phyloP scores from a whole-genome alignment of 1,140 invertebrate genomes.

The Apis cerana region DNA sequence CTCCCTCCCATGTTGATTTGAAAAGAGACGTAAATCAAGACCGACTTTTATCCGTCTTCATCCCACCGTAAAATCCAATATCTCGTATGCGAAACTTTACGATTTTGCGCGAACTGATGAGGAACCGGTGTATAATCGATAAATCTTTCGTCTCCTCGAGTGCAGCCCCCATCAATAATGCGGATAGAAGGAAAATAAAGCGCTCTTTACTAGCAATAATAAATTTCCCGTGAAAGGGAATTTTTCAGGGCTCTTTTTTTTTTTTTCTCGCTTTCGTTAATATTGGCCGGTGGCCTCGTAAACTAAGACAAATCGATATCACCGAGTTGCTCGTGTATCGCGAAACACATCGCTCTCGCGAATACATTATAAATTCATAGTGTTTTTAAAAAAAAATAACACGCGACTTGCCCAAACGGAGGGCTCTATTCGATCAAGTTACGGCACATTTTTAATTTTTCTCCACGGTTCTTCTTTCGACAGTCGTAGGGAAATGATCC shows the following conservation, averaged over 20 bases:
- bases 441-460: background rate
- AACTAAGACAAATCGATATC: conserved; percentile 36
- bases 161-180: background rate
- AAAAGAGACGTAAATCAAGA: conserved; percentile 8
- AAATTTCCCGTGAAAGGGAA: conserved; percentile 18
- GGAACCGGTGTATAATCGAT: conserved; percentile 18
- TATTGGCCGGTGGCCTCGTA: conserved; percentile 18
- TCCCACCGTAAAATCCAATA: conserved; percentile 18
- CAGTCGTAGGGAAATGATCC: background rate
- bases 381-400: background rate
- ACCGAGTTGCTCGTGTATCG: background rate
- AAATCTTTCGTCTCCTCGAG: background rate
- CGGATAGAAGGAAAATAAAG: conserved; percentile 17
- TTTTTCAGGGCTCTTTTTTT: background rate
- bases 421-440: background rate
- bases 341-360: background rate
- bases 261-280: conserved; percentile 8
- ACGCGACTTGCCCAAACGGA: background rate
- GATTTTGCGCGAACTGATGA: conserved; percentile 24
- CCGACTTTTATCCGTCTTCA: conserved; percentile 11
- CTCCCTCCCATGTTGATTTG: background rate
- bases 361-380: conserved; percentile 6
- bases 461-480: background rate
- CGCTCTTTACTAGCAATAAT: conserved; percentile 2
- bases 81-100: conserved; percentile 26